Percentiles rank a stretch among this genome's conserved stretches.
Evolutionary conservation across 2,888 invertebrate genomes (phyloP).

Genomic region (Rotaria macrura): DNA sequence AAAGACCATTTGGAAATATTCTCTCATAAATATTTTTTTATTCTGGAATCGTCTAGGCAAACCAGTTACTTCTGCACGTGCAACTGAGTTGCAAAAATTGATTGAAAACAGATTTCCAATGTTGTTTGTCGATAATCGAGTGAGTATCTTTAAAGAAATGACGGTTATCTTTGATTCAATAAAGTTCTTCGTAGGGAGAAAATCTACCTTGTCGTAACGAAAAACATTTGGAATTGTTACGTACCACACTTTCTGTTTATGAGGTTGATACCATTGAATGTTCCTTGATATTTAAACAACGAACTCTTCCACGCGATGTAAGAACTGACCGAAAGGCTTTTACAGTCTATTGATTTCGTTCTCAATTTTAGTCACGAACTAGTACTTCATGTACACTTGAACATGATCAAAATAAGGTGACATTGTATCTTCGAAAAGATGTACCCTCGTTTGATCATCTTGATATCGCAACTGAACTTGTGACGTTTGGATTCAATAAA

Average conservation of each 20-base stretch:
- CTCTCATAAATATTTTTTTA: too few relatives aligned
- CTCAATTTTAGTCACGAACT: background rate
- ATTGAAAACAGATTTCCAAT: background rate
- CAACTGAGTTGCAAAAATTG: background rate
- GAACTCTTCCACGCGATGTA: background rate
- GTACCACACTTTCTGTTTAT: background rate
- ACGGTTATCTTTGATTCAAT: background rate
- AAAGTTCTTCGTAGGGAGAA: background rate
- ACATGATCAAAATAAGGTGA: background rate
- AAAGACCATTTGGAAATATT: too few relatives aligned
- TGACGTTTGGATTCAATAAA: background rate
- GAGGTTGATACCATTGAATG: background rate
- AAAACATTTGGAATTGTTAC: background rate
- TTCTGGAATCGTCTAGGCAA: background rate
- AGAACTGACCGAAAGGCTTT: background rate
- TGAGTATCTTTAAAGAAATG: background rate
- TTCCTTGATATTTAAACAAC: background rate
- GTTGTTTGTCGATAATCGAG: background rate
- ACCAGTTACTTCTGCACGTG: background rate
- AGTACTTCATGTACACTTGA: background rate
- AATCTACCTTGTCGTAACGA: background rate
- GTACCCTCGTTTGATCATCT: background rate
- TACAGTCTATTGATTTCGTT: background rate
- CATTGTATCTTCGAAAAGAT: background rate
- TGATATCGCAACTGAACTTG: background rate